These are phyloP conservation scores for Chaetura pelagica DNA, from an alignment of 2,113 vertebrate species.

Conservation along the genomic window DNA sequence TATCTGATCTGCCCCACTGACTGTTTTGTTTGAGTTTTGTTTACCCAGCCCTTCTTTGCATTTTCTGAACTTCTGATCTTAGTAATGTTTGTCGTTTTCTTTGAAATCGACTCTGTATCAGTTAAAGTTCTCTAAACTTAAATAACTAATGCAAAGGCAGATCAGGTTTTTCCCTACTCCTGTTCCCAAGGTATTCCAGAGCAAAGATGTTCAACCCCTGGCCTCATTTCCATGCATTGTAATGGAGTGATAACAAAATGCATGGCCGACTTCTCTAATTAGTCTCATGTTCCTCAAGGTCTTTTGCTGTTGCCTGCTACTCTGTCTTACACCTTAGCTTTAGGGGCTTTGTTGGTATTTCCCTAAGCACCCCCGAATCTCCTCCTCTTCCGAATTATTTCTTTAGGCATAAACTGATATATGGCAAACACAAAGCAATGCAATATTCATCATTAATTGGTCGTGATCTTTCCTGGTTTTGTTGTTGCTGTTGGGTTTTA, in stretches of 20 bases:
- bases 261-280: constrained; percentile 71
- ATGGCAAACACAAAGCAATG: constrained; percentile 51
- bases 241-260: constrained; percentile 64
- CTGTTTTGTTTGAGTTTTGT: not conserved
- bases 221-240: constrained; percentile 60
- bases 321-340: not conserved
- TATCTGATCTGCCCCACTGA: not conserved
- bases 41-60: not conserved
- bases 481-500: constrained; percentile 30
- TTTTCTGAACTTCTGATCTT: not conserved
- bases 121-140: constrained; percentile 45
- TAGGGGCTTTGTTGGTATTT: constrained; percentile 33
- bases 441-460: constrained; percentile 67
- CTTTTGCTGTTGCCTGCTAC: constrained; percentile 30
- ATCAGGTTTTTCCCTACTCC: constrained; percentile 35
- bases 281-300: constrained; percentile 49
- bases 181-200: constrained; percentile 29
- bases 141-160: constrained; percentile 46
- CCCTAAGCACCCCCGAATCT: not conserved
- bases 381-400: constrained; percentile 37
- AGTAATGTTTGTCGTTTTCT: constrained; percentile 5
- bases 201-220: constrained; percentile 33
- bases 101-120: constrained; percentile 1
- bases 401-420: constrained; percentile 67
- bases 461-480: constrained; percentile 45